phyloP scores from a whole-genome alignment of 1,140 invertebrate genomes.

The Brachionus calyciflorus region DNA sequence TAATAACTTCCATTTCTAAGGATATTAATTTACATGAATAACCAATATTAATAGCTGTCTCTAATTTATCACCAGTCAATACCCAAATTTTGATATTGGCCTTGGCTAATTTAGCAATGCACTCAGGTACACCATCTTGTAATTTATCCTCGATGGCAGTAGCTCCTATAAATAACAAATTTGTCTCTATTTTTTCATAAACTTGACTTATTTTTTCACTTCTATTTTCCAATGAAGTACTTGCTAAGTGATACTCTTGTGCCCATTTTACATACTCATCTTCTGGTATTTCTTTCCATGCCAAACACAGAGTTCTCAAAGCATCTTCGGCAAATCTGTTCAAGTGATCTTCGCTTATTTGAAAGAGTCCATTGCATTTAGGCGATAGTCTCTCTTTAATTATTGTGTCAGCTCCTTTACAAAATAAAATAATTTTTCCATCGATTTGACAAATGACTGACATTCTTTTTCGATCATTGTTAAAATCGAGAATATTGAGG shows the following conservation, averaged over 20 bases:
- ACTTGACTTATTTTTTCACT: constrained; percentile 88
- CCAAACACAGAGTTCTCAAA: constrained; percentile 85
- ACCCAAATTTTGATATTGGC: constrained; percentile 99
- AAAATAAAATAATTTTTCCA: constrained; percentile 82
- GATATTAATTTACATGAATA: constrained; percentile 95
- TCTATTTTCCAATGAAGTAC: constrained; percentile 73
- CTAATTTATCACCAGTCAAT: constrained; percentile 98
- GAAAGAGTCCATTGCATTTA: background rate
- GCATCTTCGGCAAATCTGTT: constrained; percentile 97
- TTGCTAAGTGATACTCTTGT: constrained; percentile 79
- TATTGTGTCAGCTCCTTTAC: constrained; percentile 97
- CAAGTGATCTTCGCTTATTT: constrained; percentile 81
- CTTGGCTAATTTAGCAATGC: constrained; percentile 81
- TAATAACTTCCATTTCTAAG: constrained; percentile 69
- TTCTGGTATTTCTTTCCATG: constrained; percentile 75
- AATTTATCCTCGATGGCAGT: constrained; percentile 99
- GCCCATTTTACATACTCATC: constrained; percentile 87
- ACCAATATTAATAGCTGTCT: constrained; percentile 98
- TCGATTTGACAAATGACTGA: constrained; percentile 70
- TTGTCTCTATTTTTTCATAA: constrained; percentile 93
- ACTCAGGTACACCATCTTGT: constrained; percentile 93
- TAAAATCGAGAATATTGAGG: constrained; percentile 95
- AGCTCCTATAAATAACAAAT: constrained; percentile 81
- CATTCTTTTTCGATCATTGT: constrained; percentile 98
- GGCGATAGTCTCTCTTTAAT: constrained; percentile 84